Base-by-base conservation (phyloP, 2,113 vertebrate species). In the Euleptes europaea region DNA sequence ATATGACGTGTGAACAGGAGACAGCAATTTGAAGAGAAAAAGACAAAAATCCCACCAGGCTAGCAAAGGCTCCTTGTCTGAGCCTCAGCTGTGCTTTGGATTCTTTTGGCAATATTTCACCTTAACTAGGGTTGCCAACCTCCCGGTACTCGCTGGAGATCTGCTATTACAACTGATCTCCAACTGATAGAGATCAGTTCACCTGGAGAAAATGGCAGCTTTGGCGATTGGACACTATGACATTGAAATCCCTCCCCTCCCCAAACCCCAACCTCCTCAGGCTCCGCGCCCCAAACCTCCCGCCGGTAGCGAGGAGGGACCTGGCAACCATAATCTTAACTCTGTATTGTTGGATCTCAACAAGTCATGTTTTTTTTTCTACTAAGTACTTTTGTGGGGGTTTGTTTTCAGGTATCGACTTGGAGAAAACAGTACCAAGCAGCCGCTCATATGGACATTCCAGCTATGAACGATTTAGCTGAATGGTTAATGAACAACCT, bases 381-480 rank as follows among this genome's bases (percentile, higher is more conserved):
- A 11, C 42, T 80, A n/a, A 79, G 78, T 85, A 84, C 38, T 69
- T n/a, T 73, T 69, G 54, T 57, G 23, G n/a, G 26, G 38, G 42
- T 57, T 47, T 84, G 60, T 21, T 63, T 42, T 80, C 38, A 99
- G 98, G 97, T 98, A 15, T 96, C 94, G 31, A 98, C 96, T 31
- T 99, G 98, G 98, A 97, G 95, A n/a, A 97, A 95, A 84, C 98
- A 99, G 80, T 99, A 99, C 90, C 94, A 90, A 23, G 97, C 97
- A 33, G 84, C 98, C 0, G 97, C 97, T 74, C 97, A 98, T 88
- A 95, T 88, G 86, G 94, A 97, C 83, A 96, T 99, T 87, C 97
- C 97, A 87, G 97, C 96, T 75, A 96, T 99, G 97, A 95, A 94
- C 21, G 84, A 97, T 65, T 95, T 99, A 8, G 97, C 97, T 28